Evolutionary conservation across 2,888 invertebrate genomes (phyloP), one percentile per base, ranked within the genome.

Genomic region (Lasius fuliginosus): DNA sequence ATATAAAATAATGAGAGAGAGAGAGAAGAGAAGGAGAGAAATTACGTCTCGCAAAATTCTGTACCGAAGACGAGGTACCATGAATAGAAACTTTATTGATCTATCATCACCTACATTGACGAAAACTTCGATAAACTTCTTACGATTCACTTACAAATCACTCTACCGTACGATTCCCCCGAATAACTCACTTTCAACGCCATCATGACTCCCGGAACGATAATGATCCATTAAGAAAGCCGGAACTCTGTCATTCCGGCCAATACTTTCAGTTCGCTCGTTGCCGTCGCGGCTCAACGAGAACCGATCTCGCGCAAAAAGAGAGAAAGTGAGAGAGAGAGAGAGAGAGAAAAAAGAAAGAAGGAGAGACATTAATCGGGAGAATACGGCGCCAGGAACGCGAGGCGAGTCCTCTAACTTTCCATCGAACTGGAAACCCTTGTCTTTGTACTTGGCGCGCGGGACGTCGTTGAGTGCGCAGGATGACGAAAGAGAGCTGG

Each of bases 351-450:
- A 58, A 58, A 49, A 30, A 9, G n/a, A 53, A 23, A 46, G 49
- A 18, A 46, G 60, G 62, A 53, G 53, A 33, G 71, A 68, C 84
- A 87, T 91, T 90, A 89, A 89, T 89, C 85, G 86, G 68, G 62
- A 84, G 87, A 88, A 85, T 86, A 85, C 74, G 83, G 86, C 74
- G 85, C 83, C 82, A 85, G 85, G 82, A 84, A 88, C 67, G 53
- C 83, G 87, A 87, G 74, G 0, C 76, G 84, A 85, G 86, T 89
- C 89, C 90, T 89, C 88, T 88, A 87, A 92, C 91, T 90, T 89
- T 89, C 86, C 90, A 89, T 90, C 87, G 89, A 90, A 87, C 87
- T 88, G 87, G 90, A 90, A 92, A 88, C 86, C 86, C 89, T 88
- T 87, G 87, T 89, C 89, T 90, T 92, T 92, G 89, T 91, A 90